Conservation (phyloP, 2,113 vertebrate species). For the Dendropsophus ebraccatus region DNA sequence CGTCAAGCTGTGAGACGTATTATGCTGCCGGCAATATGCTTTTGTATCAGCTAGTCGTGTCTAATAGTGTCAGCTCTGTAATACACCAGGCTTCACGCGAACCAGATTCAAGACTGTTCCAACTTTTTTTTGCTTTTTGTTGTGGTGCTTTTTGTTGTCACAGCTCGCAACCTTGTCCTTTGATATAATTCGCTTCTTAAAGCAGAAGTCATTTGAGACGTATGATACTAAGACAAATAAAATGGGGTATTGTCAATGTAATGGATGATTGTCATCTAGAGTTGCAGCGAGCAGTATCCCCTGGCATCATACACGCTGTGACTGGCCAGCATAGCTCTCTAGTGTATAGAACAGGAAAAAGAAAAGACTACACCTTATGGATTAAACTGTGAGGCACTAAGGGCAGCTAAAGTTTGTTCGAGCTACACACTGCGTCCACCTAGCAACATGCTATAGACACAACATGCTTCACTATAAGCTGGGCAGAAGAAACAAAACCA, state of each 20-base stretch:
- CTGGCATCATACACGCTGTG: not conserved
- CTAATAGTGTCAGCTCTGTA: not conserved
- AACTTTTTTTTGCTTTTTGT: not conserved
- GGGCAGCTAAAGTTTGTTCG: not conserved
- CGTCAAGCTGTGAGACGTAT: not conserved
- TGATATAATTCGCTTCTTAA: not conserved
- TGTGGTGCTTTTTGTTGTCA: not conserved
- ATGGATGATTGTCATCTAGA: not conserved
- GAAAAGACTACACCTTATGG: not conserved
- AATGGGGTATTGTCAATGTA: not conserved
- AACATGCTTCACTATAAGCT: no score
- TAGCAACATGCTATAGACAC: no score
- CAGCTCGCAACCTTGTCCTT: not conserved
- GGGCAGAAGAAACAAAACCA: no score
- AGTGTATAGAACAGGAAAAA: not conserved
- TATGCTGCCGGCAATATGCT: conserved; percentile 9
- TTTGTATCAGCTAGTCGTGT: not conserved
- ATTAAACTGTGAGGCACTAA: not conserved
- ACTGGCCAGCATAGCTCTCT: not conserved
- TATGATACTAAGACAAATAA: not conserved
- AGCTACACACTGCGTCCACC: no score
- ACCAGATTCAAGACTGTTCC: not conserved
- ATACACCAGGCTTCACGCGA: not conserved
- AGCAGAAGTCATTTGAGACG: not conserved
- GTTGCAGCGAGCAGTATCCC: not conserved